Base-by-base conservation (phyloP, 2,797 vertebrate species). In the Catamblyrhynchus diadema region DNA sequence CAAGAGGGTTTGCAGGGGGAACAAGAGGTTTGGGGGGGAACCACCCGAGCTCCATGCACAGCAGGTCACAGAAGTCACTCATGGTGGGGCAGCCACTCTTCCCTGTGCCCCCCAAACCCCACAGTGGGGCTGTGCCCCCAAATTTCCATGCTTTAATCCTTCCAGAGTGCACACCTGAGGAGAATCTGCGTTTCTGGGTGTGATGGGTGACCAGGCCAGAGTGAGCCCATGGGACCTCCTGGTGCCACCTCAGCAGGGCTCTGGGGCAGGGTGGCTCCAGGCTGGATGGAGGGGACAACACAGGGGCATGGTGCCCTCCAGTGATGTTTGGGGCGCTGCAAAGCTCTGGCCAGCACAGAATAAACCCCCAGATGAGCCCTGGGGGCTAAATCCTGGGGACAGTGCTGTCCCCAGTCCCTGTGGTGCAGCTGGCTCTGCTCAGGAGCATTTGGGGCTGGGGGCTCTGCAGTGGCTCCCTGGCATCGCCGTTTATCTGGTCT, bases 41-140 rank as follows among this genome's bases (percentile, higher is more conserved):
- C 25, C 11, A 1, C 0, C 30, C n/a, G 3, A 3, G 59, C n/a
- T 59, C 81, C 0, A 0, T 16, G 50, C 1, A 0, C 86, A 42
- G 80, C 35, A 72, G 86, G 77, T 56, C 62, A 37, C 0, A 0
- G 6, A 5, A 5, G 5, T 21, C 8, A 3, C 54, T 27, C 3
- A 2, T 0, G 2, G 11, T 4, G 71, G 3, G 6, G 33, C 69
- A 21, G n/a, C 1, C 2, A 16, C 56, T 14, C 18, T 14, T 41
- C 25, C 37, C 44, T 12, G 14, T 8, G 60, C 18, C 35, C 69
- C 60, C 22, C 78, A 47, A 4, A 5, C 5, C 51, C 41, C 59
- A 5, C 14, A 21, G 15, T 0, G 2, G 21, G 60, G 3, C 69
- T 45, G 66, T 2, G 8, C 14, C 39, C 45, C 32, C 19, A 3